Base-by-base conservation (phyloP, 1,140 invertebrate species). In the Magallana angulata region DNA sequence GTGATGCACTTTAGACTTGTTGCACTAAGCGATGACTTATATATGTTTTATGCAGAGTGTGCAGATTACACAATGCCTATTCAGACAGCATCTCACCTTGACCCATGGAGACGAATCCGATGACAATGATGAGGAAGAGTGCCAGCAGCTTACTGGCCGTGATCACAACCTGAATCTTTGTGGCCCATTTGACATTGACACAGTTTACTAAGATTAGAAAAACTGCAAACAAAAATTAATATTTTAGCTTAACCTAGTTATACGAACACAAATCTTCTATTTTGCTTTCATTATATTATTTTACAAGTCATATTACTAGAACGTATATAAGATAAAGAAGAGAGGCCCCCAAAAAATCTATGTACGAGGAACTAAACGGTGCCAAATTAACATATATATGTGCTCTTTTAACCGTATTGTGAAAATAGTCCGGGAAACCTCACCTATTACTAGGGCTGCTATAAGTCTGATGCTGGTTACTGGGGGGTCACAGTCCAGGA, bases 401-500 rank as follows among this genome's bases (percentile, higher is more conserved):
- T 5, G 2, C 36, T 48, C 36, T 48, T 48, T 48, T 48, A 48
- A 48, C 1, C 2, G 2, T 48, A 48, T 48, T 48, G 36, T 0
- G 36, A 48, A 48, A 48, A 48, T 48, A 48, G 36, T 48, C 36
- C 36, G 36, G 36, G 36, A 48, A 48, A 48, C 91, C 90, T 91
- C 90, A 94, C 93, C 85, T 57, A 93, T 92, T 12, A 93, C 89
- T 12, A 92, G 64, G 56, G 92, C 92, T 2, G 92, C 93, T 7
- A 94, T 64, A 7, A 94, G 86, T 56, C 90, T 82, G 12, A 92
- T 82, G 14, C 91, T 91, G 0, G 80, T 18, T 9, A 64, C 60
- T 1, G 94, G 93, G 7, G 93, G 91, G 0, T 93, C 91, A 85
- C 93, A 94, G 83, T 92, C 90, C 1, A 91, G 91, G 96, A 97